These are phyloP conservation scores for Pteropus rufus DNA, from an alignment of 2,797 vertebrate species.

Conservation along the genomic window DNA sequence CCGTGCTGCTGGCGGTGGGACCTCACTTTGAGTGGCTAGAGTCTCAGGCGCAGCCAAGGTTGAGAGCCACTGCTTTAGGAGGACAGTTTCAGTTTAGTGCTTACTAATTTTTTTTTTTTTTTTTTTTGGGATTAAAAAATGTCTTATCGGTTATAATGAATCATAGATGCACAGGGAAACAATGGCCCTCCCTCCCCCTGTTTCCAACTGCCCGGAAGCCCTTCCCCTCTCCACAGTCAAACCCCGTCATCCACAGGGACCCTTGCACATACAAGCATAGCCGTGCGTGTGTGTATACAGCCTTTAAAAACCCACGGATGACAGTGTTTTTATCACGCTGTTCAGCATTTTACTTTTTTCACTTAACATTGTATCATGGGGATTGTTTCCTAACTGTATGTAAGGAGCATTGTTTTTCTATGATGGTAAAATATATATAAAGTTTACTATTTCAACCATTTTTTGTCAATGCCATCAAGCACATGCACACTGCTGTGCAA, in stretches of 20 bases:
- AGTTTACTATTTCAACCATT: not conserved
- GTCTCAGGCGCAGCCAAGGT: not conserved
- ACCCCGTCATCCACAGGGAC: not conserved
- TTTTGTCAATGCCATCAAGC: not conserved
- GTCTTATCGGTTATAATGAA: not conserved
- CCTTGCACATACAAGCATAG: not conserved
- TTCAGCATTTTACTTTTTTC: not conserved
- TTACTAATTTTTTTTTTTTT: not conserved
- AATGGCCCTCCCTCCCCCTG: not conserved
- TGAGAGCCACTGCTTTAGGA: not conserved
- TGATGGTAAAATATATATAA: not conserved
- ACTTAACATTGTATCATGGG: not conserved
- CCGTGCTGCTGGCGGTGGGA: fast-evolving
- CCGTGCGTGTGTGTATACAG: fast-evolving
- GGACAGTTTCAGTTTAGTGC: not conserved
- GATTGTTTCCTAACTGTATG: not conserved
- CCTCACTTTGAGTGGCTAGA: not conserved
- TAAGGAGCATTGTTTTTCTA: not conserved
- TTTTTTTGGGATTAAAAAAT: not conserved
- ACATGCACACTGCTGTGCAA: not conserved
- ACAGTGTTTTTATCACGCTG: not conserved
- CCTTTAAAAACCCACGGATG: not conserved
- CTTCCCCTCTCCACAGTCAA: not conserved
- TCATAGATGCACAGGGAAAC: not conserved
- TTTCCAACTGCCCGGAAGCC: not conserved